Conservation (phyloP, 2,888 invertebrate species). For the Coremacera marginata region DNA sequence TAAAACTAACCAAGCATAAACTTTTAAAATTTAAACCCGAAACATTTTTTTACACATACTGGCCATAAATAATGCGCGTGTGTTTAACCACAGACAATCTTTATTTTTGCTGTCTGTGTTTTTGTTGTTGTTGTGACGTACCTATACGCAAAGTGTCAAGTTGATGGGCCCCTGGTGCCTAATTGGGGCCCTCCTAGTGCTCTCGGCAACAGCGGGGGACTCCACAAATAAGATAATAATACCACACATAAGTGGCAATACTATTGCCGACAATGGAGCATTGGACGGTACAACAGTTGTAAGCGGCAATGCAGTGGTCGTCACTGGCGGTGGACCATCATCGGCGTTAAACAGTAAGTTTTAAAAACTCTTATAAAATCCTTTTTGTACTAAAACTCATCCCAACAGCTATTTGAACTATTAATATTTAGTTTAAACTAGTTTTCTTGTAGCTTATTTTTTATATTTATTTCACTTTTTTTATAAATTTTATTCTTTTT, state of each 20-base stretch:
- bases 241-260: constrained; percentile 61
- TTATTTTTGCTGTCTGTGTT: background rate
- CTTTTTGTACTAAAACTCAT: background rate
- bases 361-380: background rate
- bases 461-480: background rate
- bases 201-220: constrained; percentile 69
- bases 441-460: background rate
- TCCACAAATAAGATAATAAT: constrained; percentile 67
- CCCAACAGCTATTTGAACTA: background rate
- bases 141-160: constrained; percentile 59
- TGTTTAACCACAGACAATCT: constrained; percentile 17
- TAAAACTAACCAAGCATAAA: background rate
- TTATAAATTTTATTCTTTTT: background rate
- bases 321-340: constrained; percentile 61
- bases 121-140: constrained; percentile 33
- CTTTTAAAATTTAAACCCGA: background rate
- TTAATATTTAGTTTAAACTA: background rate
- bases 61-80: constrained; percentile 30
- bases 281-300: constrained; percentile 47
- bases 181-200: constrained; percentile 70
- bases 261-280: constrained; percentile 48
- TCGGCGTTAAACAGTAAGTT: constrained; percentile 66
- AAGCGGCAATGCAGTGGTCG: constrained; percentile 57
- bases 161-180: constrained; percentile 70
- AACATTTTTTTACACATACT: background rate